Evolutionary conservation across 2,888 invertebrate genomes (phyloP).

Genomic region (Macrostomum cliftonense): DNA sequence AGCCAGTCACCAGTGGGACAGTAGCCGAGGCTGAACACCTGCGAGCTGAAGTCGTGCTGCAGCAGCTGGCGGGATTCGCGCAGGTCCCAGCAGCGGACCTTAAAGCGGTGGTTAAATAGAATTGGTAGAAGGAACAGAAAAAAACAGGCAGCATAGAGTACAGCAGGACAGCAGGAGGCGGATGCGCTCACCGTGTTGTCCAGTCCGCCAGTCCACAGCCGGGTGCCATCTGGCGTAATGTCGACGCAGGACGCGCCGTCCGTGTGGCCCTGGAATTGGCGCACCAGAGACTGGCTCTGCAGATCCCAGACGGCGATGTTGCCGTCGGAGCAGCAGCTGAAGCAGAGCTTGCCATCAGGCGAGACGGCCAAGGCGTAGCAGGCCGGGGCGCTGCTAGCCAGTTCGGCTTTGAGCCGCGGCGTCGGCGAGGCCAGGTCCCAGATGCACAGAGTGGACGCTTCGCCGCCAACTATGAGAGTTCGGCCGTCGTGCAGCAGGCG

Average conservation of each 20-base stretch:
- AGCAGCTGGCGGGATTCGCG: slow-evolving; percentile 11
- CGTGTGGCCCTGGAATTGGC: slow-evolving; percentile 55
- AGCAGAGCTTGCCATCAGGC: slow-evolving; percentile 85
- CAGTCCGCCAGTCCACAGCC: slow-evolving; percentile 81
- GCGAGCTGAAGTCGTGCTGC: slow-evolving; percentile 11
- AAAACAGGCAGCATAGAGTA: too few relatives aligned
- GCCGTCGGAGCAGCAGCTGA: slow-evolving; percentile 89
- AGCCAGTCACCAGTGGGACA: slow-evolving; percentile 12
- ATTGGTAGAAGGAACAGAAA: too few relatives aligned
- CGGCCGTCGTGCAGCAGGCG: slow-evolving; percentile 76
- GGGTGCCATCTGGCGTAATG: slow-evolving; percentile 66
- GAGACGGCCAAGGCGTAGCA: slow-evolving; percentile 92
- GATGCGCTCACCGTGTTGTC: slow-evolving; percentile 51
- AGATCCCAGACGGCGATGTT: slow-evolving; percentile 91
- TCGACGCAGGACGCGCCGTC: slow-evolving; percentile 90
- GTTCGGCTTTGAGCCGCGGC: slow-evolving; percentile 73
- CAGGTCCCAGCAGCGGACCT: slow-evolving; percentile 68
- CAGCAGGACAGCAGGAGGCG: too few relatives aligned
- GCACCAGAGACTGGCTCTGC: slow-evolving; percentile 52
- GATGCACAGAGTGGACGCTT: slow-evolving; percentile 78
- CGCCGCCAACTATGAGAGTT: slow-evolving; percentile 84
- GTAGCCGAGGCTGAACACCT: slow-evolving; percentile 10
- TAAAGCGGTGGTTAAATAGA: too few relatives aligned
- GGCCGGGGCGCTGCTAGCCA: slow-evolving; percentile 78
- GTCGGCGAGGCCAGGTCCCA: slow-evolving; percentile 85